Evolutionary conservation across 1,140 invertebrate species (phyloP), one percentile per base, ranked within the genome.

Genomic region (Bursaphelenchus mucronatus): DNA sequence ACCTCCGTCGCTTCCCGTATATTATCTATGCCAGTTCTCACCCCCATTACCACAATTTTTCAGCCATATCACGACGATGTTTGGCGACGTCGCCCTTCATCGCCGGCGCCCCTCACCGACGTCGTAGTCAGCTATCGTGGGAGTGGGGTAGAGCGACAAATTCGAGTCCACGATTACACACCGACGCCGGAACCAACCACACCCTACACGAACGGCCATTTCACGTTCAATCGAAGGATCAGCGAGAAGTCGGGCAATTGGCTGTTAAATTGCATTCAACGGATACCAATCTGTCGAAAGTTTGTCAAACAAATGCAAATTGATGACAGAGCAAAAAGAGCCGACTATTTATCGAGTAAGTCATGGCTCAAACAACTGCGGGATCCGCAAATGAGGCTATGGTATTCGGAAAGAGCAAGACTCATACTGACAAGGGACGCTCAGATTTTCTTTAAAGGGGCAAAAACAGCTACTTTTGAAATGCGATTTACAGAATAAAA

Each of bases 331-430:
- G 69, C 76, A n/a, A 76, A 76, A 67, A 43, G 72, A 39, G 76
- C 75, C 0, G 75, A 76, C 53, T 74, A 80, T 17, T 47, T 76
- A 30, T 76, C 75, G 19, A 63, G 71, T 74, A 61, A 76, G 67
- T n/a, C n/a, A n/a, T n/a, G n/a, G n/a, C n/a, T 5, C 30, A 30
- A 30, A 30, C 30, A 30, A 30, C 30, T 30, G 30, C 30, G 5
- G 30, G 30, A 30, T 30, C 30, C 30, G 1, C 30, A 30, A 30
- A 30, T 30, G 30, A 30, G 2, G 5, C 30, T 3, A 30, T 30
- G 30, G 5, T 30, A 30, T 30, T 30, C 30, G 2, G 30, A 1
- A 30, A 30, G 30, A 30, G 30, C 30, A 30, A 5, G 1, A 30
- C 30, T n/a, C n/a, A n/a, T n/a, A n/a, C n/a, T n/a, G n/a, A n/a